Evolutionary conservation across 2,797 vertebrate genomes (phyloP).

Genomic region (Phataginus tricuspis): DNA sequence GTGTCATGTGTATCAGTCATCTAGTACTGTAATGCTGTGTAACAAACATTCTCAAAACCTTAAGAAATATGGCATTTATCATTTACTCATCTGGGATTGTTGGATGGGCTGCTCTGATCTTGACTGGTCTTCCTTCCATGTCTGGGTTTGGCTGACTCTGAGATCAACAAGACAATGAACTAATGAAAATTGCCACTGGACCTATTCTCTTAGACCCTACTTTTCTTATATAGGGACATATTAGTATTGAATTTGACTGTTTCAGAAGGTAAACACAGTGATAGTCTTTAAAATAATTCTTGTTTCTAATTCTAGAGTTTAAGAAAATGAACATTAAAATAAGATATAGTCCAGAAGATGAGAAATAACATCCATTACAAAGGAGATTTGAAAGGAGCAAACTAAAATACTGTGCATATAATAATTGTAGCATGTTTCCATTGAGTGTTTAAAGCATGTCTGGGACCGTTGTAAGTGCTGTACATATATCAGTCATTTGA

Average conservation of each 20-base stretch:
- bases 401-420: background rate
- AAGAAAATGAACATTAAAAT: background rate
- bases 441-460: background rate
- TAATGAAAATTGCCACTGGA: background rate
- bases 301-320: background rate
- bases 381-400: background rate
- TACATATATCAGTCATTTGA: background rate
- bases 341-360: background rate
- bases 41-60: background rate
- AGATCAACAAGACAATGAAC: background rate
- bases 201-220: background rate
- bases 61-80: background rate
- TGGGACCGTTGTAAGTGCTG: background rate
- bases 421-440: too few relatives aligned
- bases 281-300: background rate
- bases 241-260: background rate
- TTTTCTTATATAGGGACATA: background rate
- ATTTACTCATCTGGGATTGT: background rate
- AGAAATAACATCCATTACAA: background rate
- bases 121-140: background rate
- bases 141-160: background rate
- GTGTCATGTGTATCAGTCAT: background rate
- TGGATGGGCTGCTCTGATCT: background rate
- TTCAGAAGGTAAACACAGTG: background rate
- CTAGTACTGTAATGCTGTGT: background rate